These are phyloP conservation scores for Porites australiensis DNA, from an alignment of 64 coral and sea anemone species.

Conservation along the genomic window DNA sequence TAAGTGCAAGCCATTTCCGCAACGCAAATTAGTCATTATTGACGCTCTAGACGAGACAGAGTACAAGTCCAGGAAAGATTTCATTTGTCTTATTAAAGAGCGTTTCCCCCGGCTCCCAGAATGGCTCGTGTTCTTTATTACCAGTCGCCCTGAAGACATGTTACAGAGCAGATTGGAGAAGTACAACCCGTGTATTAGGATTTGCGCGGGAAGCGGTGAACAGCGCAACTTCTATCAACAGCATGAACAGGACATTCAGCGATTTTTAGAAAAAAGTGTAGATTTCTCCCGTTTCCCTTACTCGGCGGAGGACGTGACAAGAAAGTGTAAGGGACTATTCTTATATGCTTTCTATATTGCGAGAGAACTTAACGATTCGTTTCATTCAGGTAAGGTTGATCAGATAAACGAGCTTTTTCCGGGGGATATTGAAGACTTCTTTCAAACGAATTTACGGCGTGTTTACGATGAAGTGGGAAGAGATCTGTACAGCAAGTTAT, in stretches of 20 bases:
- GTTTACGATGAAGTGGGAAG: slow-evolving; percentile 24
- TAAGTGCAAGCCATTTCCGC: background rate
- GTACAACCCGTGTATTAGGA: slow-evolving; percentile 17
- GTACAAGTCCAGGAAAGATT: slow-evolving; percentile 53
- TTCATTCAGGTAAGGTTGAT: background rate
- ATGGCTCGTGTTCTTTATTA: slow-evolving; percentile 63
- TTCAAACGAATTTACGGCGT: slow-evolving; percentile 52
- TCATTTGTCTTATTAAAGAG: slow-evolving; percentile 37
- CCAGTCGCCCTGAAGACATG: slow-evolving; percentile 56
- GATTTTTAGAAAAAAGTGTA: no score
- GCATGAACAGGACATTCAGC: no score
- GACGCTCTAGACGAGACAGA: slow-evolving; percentile 54
- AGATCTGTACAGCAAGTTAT: slow-evolving; percentile 37
- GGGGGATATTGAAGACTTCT: slow-evolving; percentile 43
- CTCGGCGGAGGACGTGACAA: slow-evolving; percentile 18
- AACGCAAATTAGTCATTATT: slow-evolving; percentile 41
- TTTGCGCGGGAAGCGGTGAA: background rate
- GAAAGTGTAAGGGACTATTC: slow-evolving; percentile 29
- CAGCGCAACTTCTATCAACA: background rate
- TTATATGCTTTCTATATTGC: no score
- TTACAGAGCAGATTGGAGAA: background rate
- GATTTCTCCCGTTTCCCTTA: background rate
- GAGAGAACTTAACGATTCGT: background rate
- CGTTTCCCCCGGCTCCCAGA: slow-evolving; percentile 43
- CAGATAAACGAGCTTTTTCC: background rate